Percentiles rank a stretch among this genome's conserved stretches.
These are phyloP conservation scores for Polydrusus pterygomalis DNA, from an alignment of 2,888 invertebrate species.

Conservation along the genomic window DNA sequence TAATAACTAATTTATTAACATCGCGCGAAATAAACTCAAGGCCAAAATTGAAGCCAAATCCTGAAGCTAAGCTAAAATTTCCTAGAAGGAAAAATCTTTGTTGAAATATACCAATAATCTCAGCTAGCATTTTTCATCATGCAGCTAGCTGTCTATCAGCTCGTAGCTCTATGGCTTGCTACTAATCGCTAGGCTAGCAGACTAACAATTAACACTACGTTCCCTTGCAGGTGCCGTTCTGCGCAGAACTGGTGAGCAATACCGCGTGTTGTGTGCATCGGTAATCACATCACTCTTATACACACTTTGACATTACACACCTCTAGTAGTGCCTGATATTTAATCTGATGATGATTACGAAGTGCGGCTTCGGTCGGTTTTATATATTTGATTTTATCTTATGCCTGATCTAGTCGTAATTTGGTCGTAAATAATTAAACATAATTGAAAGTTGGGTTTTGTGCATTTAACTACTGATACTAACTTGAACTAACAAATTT, in stretches of 20 bases:
- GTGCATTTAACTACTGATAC: conserved; percentile 26
- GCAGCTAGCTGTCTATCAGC: conserved; percentile 64
- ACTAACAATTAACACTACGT: conserved; percentile 75
- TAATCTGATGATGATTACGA: conserved; percentile 29
- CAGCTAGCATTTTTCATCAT: conserved; percentile 60
- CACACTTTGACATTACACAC: conserved; percentile 70
- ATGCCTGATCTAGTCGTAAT: conserved; percentile 48
- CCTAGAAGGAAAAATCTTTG: conserved; percentile 10
- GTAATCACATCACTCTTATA: conserved; percentile 86
- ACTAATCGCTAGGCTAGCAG: conserved; percentile 68
- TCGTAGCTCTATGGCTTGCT: conserved; percentile 67
- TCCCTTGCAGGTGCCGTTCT: conserved; percentile 90
- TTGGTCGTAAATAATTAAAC: conserved; percentile 39
- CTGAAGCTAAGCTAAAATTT: too few relatives aligned
- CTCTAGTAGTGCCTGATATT: conserved; percentile 71
- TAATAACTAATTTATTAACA: too few relatives aligned
- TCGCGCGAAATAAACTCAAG: too few relatives aligned
- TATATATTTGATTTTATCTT: conserved; percentile 22
- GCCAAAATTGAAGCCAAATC: too few relatives aligned
- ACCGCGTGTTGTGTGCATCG: conserved; percentile 96
- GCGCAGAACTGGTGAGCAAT: conserved; percentile 96
- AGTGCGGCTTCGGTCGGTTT: conserved; percentile 13
- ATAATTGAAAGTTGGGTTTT: conserved; percentile 25
- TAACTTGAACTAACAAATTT: not conserved
- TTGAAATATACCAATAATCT: conserved; percentile 22